Evolutionary conservation across 2,888 invertebrate genomes (phyloP).

Genomic region (Adineta ricciae): DNA sequence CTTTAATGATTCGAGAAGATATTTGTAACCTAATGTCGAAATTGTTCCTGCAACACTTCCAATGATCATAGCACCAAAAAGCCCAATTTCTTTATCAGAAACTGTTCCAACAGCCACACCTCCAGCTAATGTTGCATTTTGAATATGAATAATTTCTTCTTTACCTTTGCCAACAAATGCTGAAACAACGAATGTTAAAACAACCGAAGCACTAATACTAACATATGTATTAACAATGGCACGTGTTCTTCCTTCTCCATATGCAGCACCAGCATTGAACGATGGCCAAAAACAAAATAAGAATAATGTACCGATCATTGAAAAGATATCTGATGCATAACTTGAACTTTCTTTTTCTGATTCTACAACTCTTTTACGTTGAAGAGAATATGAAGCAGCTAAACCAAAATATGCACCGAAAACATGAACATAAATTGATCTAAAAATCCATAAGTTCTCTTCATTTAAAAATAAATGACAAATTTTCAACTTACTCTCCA

Average conservation of each 20-base stretch:
- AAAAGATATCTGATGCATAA: slow-evolving; percentile 78
- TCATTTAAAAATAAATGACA: no score
- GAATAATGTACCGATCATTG: slow-evolving; percentile 71
- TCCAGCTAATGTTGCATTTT: slow-evolving; percentile 83
- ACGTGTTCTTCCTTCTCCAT: slow-evolving; percentile 65
- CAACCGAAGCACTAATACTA: slow-evolving; percentile 69
- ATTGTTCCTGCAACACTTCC: slow-evolving; percentile 25
- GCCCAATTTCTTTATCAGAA: slow-evolving; percentile 46
- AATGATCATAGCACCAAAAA: slow-evolving; percentile 29
- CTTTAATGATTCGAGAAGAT: slow-evolving; percentile 19
- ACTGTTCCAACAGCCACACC: slow-evolving; percentile 81
- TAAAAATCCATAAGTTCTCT: no score
- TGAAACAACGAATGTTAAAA: slow-evolving; percentile 73
- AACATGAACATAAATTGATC: slow-evolving; percentile 31
- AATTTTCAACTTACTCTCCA: slow-evolving; percentile 92
- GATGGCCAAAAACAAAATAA: slow-evolving; percentile 72
- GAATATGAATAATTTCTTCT: slow-evolving; percentile 62
- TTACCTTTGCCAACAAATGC: slow-evolving; percentile 56
- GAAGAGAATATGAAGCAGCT: slow-evolving; percentile 25
- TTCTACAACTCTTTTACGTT: slow-evolving; percentile 3
- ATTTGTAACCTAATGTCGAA: slow-evolving; percentile 30
- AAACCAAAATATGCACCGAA: slow-evolving; percentile 33
- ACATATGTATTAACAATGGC: slow-evolving; percentile 87
- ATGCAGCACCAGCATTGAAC: slow-evolving; percentile 70
- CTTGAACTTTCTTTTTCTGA: slow-evolving; percentile 59